phyloP scores from a whole-genome alignment of 2,888 invertebrate genomes.

The Epinotia nisella region DNA sequence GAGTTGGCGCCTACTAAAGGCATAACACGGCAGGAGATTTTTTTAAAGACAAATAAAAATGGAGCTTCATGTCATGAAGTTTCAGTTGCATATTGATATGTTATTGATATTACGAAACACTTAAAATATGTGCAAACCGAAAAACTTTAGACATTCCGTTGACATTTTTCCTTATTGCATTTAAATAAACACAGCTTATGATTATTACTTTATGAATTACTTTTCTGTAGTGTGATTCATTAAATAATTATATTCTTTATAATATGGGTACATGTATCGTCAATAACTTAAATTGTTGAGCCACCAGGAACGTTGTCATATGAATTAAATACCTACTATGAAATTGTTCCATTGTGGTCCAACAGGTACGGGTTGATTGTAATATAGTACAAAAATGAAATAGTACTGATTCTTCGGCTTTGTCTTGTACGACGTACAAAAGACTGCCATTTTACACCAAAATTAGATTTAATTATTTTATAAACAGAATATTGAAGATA shows the following conservation, averaged over 20 bases:
- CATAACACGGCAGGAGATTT: neutral
- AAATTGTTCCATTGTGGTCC: neutral
- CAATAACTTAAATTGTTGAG: neutral
- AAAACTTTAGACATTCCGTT: constrained; percentile 31
- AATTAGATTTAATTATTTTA: constrained; percentile 43
- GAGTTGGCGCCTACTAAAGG: neutral
- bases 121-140: neutral
- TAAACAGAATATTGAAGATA: constrained; percentile 28
- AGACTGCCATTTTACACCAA: constrained; percentile 50
- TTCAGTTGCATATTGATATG: neutral
- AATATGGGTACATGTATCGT: neutral
- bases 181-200: neutral
- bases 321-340: too few species aligned
- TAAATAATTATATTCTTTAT: neutral
- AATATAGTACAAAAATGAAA: constrained; percentile 21
- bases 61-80: neutral
- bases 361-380: neutral
- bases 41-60: neutral
- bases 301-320: neutral
- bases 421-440: constrained; percentile 1
- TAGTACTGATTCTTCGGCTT: neutral
- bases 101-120: too few species aligned
- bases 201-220: neutral
- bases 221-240: neutral
- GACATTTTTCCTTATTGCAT: neutral